These are phyloP conservation scores for Unio delphinus DNA, from an alignment of 2,888 invertebrate species.

Conservation along the genomic window DNA sequence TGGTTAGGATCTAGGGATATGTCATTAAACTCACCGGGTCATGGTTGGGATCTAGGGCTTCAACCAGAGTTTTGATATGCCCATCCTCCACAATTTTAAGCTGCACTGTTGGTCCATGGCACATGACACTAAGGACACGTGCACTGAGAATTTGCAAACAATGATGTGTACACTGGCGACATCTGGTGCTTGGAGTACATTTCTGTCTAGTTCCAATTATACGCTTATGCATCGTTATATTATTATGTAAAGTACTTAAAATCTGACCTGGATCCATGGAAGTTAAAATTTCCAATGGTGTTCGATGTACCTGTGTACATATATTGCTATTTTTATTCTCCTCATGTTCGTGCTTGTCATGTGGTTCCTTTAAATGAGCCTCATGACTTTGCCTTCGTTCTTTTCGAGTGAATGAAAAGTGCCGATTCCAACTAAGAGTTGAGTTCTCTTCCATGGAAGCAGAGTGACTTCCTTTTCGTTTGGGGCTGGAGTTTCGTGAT, in stretches of 20 bases:
- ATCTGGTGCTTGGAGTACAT: conserved; percentile 77
- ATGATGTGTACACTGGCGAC: conserved; percentile 77
- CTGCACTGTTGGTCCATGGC: conserved; percentile 75
- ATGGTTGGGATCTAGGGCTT: conserved; percentile 78
- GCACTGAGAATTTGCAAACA: conserved; percentile 77
- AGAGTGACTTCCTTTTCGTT: conserved; percentile 30
- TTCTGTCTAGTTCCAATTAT: conserved; percentile 76
- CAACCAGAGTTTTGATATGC: conserved; percentile 76
- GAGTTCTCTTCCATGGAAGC: conserved; percentile 30
- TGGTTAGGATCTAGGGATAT: too few species aligned
- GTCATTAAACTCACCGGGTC: conserved; percentile 75
- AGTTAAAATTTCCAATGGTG: conserved; percentile 65
- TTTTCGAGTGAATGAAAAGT: conserved; percentile 28
- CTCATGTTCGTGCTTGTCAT: conserved; percentile 34
- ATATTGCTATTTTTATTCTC: conserved; percentile 32
- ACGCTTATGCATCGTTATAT: conserved; percentile 77
- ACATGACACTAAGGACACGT: conserved; percentile 76
- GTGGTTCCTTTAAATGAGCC: conserved; percentile 28
- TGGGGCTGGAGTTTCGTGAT: conserved; percentile 28
- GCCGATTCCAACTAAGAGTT: conserved; percentile 24
- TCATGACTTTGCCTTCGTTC: conserved; percentile 36
- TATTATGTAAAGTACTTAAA: conserved; percentile 76
- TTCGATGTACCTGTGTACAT: conserved; percentile 42
- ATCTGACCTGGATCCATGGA: conserved; percentile 73
- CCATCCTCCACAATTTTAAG: conserved; percentile 75